Evolutionary conservation across 2,888 invertebrate genomes (phyloP), one percentile per base, ranked within the genome.

Genomic region (Cheilosia urbana): DNA sequence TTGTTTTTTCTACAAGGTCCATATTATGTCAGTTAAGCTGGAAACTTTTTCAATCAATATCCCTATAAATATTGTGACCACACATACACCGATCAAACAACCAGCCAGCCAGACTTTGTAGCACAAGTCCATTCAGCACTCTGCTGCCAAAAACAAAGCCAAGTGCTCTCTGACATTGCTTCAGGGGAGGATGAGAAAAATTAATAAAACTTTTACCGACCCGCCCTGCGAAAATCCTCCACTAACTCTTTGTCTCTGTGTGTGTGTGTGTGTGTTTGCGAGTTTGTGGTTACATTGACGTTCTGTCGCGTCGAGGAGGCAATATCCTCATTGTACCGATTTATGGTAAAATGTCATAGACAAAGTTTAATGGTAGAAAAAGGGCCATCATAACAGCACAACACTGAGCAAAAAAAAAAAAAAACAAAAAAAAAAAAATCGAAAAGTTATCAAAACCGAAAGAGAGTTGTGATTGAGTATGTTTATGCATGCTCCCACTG

Each of bases 1-100:
- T 60, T 21, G 21, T 53, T 53, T 47, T 53, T 57, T 40, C 53
- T 62, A 42, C 13, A 78, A 21, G 57, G 68, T 73, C 79, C 84
- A 62, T 85, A 80, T 85, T 81, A 68, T 72, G 75, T 66, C 76
- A 57, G 84, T 76, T 76, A 71, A 76, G 84, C 80, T 66, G 62
- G 40, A 85, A 85, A 81, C 51, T 85, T 85, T 85, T 80, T 81
- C 84, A 85, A 85, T 85, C 84, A 85, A 85, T 85, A 85, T 72
- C 66, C 66, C 75, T 80, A 81, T 85, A 76, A 85, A 85, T 85
- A 80, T 71, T 80, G 60, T 66, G 65, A 34, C 37, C 63, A 66
- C n/a, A 17, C 62, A 55, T 53, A 57, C 47, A 51, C 40, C 58
- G 45, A 53, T 58, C 63, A 34, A 47, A 47, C 27, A 51, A 40